These are phyloP conservation scores for Channa maculata DNA, from an alignment of 2,113 vertebrate genomes.

Conservation along the genomic window DNA sequence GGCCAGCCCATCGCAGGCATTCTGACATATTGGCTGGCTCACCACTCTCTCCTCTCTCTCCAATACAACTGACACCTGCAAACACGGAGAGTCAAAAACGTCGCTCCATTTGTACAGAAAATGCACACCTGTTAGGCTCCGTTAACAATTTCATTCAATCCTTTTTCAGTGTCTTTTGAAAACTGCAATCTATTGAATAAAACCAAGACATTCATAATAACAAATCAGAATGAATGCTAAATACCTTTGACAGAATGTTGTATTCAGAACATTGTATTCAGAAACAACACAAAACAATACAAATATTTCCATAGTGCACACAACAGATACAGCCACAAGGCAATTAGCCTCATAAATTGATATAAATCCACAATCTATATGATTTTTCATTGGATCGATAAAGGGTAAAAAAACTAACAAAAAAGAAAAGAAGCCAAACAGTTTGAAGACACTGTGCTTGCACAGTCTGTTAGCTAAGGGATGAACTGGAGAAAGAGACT, in stretches of 20 bases:
- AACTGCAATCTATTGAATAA: conserved; percentile 43
- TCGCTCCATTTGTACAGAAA: conserved; percentile 14
- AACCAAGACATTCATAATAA: conserved; percentile 27
- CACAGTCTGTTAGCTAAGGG: background rate
- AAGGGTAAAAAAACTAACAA: background rate
- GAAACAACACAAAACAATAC: no score
- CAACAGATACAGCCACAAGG: no score
- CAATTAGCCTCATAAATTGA: background rate
- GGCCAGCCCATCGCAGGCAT: conserved; percentile 87
- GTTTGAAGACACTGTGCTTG: conserved; percentile 10
- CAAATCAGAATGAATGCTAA: conserved; percentile 14
- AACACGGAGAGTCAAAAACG: conserved; percentile 23
- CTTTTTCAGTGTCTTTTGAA: background rate
- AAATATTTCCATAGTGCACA: no score
- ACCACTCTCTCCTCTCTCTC: conserved; percentile 81
- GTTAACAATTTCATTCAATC: background rate
- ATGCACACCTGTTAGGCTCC: background rate
- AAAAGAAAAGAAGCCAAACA: background rate
- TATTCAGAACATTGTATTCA: background rate
- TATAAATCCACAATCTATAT: background rate
- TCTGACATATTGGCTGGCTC: conserved; percentile 79
- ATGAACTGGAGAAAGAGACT: background rate
- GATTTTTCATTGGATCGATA: no score
- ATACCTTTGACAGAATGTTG: conserved; percentile 28
- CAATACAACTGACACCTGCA: conserved; percentile 88